Evolutionary conservation across 2,113 vertebrate species (phyloP).

Genomic region (Macrotus californicus): DNA sequence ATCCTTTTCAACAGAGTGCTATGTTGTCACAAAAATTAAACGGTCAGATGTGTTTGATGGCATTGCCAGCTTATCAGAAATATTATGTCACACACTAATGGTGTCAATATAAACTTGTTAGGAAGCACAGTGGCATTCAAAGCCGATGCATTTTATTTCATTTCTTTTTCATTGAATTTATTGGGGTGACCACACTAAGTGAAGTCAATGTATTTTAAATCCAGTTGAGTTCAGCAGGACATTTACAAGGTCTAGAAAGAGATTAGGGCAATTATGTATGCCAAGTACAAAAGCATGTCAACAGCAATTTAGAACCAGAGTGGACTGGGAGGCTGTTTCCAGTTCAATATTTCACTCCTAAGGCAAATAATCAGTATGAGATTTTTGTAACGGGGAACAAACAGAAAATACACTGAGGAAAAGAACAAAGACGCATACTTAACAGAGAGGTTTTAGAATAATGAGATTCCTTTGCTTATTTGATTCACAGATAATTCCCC

Average conservation of each 20-base stretch:
- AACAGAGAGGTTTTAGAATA: not conserved
- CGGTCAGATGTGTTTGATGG: not conserved
- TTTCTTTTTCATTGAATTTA: too few species aligned
- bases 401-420: conserved; percentile 5
- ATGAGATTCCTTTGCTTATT: not conserved
- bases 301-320: conserved; percentile 41
- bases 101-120: not conserved
- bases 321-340: conserved; percentile 37
- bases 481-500: not conserved
- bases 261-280: conserved; percentile 50
- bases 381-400: not conserved
- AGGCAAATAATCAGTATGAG: conserved; percentile 49
- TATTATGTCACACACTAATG: not conserved
- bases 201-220: conserved; percentile 31
- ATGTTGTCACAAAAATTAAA: not conserved
- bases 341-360: conserved; percentile 59
- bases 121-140: not conserved
- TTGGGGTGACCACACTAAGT: too few species aligned
- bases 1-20: not conserved
- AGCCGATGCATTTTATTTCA: conserved; percentile 9
- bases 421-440: not conserved
- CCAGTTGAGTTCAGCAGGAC: conserved; percentile 30
- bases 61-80: not conserved
- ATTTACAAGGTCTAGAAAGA: conserved; percentile 33
- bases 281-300: conserved; percentile 45